Evolutionary conservation across 2,113 vertebrate genomes (phyloP).

Genomic region (Odontesthes bonariensis): DNA sequence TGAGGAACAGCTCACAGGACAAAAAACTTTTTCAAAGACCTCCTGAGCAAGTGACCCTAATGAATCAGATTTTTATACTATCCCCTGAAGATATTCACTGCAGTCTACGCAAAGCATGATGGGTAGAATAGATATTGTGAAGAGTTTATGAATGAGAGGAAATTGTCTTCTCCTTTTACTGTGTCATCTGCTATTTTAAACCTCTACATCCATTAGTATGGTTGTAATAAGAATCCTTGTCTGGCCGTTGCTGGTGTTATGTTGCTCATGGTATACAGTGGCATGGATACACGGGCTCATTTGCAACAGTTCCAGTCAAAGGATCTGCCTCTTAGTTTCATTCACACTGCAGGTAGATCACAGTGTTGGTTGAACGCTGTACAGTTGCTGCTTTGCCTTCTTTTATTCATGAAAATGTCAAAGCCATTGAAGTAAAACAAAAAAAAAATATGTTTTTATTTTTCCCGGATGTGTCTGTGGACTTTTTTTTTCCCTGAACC

Average conservation of each 20-base stretch:
- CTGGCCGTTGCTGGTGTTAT: slow-evolving; percentile 11
- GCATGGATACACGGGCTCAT: slow-evolving; percentile 22
- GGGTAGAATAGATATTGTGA: background rate
- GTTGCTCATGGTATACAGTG: slow-evolving; percentile 29
- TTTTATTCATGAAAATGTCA: background rate
- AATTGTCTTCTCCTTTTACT: background rate
- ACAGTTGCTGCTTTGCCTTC: background rate
- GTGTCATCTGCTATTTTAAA: background rate
- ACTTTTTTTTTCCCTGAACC: background rate
- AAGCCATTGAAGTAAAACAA: background rate
- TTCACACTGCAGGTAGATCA: background rate
- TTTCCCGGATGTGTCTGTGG: background rate
- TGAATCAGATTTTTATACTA: background rate
- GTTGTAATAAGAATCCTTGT: slow-evolving; percentile 26
- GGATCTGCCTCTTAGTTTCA: slow-evolving; percentile 8
- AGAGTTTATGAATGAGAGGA: background rate
- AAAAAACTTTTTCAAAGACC: slow-evolving; percentile 2
- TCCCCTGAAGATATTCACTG: slow-evolving; percentile 1
- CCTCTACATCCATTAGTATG: background rate
- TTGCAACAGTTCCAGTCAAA: slow-evolving; percentile 2
- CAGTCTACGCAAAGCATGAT: background rate
- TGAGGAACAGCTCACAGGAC: background rate
- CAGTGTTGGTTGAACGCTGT: background rate
- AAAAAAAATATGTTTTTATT: too few relatives aligned
- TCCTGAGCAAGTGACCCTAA: background rate